Evolutionary conservation across 2,797 vertebrate genomes (phyloP), one percentile per base, ranked within the genome.

Genomic region (Sciaenops ocellatus): DNA sequence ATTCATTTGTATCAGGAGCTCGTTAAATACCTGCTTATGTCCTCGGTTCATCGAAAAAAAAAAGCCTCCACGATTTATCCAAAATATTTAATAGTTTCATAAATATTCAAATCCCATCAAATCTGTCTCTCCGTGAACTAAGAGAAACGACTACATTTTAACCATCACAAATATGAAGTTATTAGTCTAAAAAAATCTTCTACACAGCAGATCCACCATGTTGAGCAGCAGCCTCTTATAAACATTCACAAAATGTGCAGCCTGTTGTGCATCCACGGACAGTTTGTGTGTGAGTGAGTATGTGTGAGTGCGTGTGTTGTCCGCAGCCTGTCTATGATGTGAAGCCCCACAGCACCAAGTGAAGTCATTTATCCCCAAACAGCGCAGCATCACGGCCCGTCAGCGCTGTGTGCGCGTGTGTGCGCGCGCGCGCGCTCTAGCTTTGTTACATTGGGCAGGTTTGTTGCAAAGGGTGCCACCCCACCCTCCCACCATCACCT

Each of bases 401-500:
- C 79, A 50, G 61, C 70, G 22, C 3, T 22, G 2, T 65, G 16
- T 22, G 28, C 0, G 46, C 5, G 61, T 30, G 54, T 28, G 26
- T 3, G 30, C 7, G 30, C 6, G 26, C 28, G 9, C 46, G 70
- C 13, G 48, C 34, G 79, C 20, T 44, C 81, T 56, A 4, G 85
- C 70, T 84, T 76, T 64, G 81, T 75, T 78, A 85, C 82, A 73
- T 87, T 75, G 85, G 86, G 73, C 85, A 87, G 87, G 83, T 87
- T 91, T 85, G 87, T 83, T 85, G 46, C 42, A 84, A 65, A 82
- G 80, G 83, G 80, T 91, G 89, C 88, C 81, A 88, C 87, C 79
- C 77, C 80, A 48, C 73, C 51, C 82, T 24, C 75, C 66, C 64
- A 54, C 71, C 78, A 79, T 30, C 83, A 65, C 30, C 87, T 38